Base-by-base conservation (phyloP, 2,888 invertebrate species). In the Merodon equestris region DNA sequence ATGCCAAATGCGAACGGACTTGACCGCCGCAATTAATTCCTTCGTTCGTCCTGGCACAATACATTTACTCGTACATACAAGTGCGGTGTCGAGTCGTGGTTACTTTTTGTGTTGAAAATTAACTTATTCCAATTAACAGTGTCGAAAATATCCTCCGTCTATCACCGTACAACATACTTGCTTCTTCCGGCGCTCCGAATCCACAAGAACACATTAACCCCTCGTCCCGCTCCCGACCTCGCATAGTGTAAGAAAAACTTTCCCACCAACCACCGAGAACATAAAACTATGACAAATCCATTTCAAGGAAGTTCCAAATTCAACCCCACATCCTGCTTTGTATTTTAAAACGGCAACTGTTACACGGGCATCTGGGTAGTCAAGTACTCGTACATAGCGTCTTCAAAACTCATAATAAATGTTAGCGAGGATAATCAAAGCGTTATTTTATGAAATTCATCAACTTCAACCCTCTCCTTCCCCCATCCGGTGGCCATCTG, bases 391-490 rank as follows among this genome's bases (percentile, higher is more conserved):
- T 19, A 40, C 50, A 47, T 47, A 44, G 5, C 14, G 13, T 12
- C 54, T 36, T 19, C 15, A 13, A 51, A 34, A 54, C 44, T 67
- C 51, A 54, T 61, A 61, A 73, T 77, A 79, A 73, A 74, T 79
- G 74, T 70, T 68, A 77, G 74, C 54, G 68, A 70, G 74, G 68
- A 74, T 74, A 79, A 79, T 79, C 74, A 70, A 79, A 74, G 79
- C 74, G 68, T 79, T 79, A 60, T 79, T 79, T 79, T 74, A 79
- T 79, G 79, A 74, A 73, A 79, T 79, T 74, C 74, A 79, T 79
- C 79, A 79, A 79, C 54, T 79, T 79, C 15, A 14, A 10, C 34
- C 47, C 44, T 17, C 61, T 40, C 50, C 47, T 58, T 67, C 67
- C n/a, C n/a, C n/a, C n/a, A n/a, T n/a, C n/a, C n/a, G n/a, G n/a